Evolutionary conservation across 2,797 vertebrate genomes (phyloP).

Genomic region (Mormyrus proboscirostris): DNA sequence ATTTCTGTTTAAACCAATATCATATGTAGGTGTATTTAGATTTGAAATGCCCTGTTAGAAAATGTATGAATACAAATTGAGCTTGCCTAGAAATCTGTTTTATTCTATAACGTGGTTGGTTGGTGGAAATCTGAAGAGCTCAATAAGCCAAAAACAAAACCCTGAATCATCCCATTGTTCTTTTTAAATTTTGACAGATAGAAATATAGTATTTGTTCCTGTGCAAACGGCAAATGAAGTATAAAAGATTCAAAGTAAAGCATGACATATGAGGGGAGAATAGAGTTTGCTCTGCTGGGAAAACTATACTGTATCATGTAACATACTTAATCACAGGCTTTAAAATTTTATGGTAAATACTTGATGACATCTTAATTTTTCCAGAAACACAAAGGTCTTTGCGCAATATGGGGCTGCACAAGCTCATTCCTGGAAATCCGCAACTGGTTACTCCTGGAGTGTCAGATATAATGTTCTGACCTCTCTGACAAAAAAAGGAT

Average conservation of each 20-base stretch:
- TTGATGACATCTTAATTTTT: not conserved
- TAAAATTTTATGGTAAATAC: conserved; percentile 1
- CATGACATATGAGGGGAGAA: not conserved
- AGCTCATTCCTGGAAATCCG: not conserved
- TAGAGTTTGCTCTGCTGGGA: not conserved
- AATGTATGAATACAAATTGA: not conserved
- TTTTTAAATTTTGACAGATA: not conserved
- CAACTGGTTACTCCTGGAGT: not conserved
- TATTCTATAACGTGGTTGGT: not conserved
- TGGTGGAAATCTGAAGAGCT: not conserved
- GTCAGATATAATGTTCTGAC: not conserved
- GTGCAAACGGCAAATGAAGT: not conserved
- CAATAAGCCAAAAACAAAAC: not conserved
- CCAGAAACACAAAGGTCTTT: not conserved
- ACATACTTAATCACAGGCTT: not conserved
- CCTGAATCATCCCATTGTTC: not conserved
- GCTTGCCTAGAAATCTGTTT: not conserved
- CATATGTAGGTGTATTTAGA: not conserved
- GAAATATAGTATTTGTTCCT: not conserved
- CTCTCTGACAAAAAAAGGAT: not conserved
- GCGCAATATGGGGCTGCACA: not conserved
- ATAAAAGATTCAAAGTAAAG: not conserved
- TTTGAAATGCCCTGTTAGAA: not conserved
- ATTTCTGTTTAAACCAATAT: not conserved
- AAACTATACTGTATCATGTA: not conserved